Evolutionary conservation across 2,888 invertebrate species (phyloP).

Genomic region (Papilio gigon): DNA sequence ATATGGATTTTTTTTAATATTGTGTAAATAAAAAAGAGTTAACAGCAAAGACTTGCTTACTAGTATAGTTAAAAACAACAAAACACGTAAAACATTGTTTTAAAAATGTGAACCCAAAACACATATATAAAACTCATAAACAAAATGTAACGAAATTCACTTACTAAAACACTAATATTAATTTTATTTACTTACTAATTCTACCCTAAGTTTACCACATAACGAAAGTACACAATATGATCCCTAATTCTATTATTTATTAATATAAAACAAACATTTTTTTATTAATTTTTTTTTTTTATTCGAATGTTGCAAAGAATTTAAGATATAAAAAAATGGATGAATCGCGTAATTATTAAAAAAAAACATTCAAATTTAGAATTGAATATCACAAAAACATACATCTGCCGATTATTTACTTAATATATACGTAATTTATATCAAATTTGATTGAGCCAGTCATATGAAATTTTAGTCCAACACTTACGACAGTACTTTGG

Average conservation of each 20-base stretch:
- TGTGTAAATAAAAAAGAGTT: too few species aligned
- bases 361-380: background rate
- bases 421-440: conserved; percentile 14
- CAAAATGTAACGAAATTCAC: background rate
- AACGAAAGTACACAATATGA: too few species aligned
- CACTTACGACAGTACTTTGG: conserved; percentile 15
- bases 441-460: conserved; percentile 27
- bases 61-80: background rate
- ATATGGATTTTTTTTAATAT: too few species aligned
- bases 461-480: background rate
- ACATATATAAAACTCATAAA: conserved; percentile 10
- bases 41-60: background rate
- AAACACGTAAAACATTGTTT: background rate
- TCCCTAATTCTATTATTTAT: too few species aligned
- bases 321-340: too few species aligned
- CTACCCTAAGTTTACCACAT: too few species aligned
- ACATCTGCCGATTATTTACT: background rate
- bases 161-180: too few species aligned
- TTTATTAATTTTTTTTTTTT: too few species aligned
- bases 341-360: background rate
- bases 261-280: too few species aligned
- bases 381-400: background rate
- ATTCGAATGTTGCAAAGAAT: too few species aligned
- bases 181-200: too few species aligned
- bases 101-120: conserved; percentile 4